These are phyloP conservation scores for Paramuricea clavata DNA, from an alignment of 92 coral and sea anemone species.

Conservation along the genomic window DNA sequence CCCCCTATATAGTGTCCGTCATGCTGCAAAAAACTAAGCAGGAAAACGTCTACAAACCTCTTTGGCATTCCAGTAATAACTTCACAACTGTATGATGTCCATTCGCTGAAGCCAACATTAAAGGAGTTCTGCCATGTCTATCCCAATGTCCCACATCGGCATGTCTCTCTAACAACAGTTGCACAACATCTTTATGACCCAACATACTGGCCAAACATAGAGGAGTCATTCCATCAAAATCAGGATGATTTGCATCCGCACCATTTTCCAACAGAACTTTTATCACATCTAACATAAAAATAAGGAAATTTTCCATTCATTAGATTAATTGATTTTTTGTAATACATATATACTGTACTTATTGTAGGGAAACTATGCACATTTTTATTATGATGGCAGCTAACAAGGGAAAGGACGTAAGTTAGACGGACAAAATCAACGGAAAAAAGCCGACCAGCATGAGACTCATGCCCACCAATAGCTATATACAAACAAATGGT, in stretches of 20 bases:
- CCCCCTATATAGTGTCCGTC: no score
- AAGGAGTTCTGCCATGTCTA: constrained; percentile 95
- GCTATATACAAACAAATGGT: no score
- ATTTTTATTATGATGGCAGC: no score
- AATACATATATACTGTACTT: no score
- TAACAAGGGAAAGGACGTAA: no score
- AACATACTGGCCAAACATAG: constrained; percentile 92
- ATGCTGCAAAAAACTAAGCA: no score
- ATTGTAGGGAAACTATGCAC: no score
- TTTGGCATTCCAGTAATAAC: constrained; percentile 70
- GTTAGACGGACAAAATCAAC: no score
- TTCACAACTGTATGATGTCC: constrained; percentile 89
- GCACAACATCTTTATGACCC: constrained; percentile 86
- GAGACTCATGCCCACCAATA: no score
- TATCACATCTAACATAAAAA: constrained; percentile 71
- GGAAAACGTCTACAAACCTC: constrained; percentile 66
- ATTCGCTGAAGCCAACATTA: constrained; percentile 96
- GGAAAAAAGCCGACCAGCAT: no score
- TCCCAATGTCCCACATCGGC: constrained; percentile 99
- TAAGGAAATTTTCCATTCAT: neutral
- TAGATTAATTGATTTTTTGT: no score
- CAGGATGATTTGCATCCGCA: constrained; percentile 91
- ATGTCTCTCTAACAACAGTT: constrained; percentile 76
- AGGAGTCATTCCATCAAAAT: constrained; percentile 95
- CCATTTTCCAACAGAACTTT: constrained; percentile 75